Percentiles rank a stretch among this genome's conserved stretches.
phyloP scores from a whole-genome alignment of 2,888 invertebrate species.

The Brachynemurus nebulosus region DNA sequence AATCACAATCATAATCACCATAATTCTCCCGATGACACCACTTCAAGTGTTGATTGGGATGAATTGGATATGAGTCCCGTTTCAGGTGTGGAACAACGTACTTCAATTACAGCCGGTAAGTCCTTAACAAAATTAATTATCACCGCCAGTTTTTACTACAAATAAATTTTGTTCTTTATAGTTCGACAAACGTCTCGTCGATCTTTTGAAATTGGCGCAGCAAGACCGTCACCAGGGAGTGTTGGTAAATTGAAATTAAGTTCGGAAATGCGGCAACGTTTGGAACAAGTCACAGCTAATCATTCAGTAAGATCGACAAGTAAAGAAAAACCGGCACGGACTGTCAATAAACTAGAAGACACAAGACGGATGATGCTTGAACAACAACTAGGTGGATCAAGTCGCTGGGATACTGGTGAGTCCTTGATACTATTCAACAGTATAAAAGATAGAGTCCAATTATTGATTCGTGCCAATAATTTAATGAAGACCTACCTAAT shows the following conservation, averaged over 20 bases:
- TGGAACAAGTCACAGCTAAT: constrained; percentile 79
- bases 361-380: constrained; percentile 74
- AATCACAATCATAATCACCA: neutral
- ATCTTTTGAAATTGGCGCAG: constrained; percentile 69
- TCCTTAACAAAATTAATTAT: neutral
- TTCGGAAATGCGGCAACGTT: constrained; percentile 79
- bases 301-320: constrained; percentile 72
- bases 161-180: neutral
- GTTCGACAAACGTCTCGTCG: constrained; percentile 23
- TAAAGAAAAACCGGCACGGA: constrained; percentile 53
- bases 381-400: constrained; percentile 61
- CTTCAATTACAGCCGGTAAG: constrained; percentile 3
- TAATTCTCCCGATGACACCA: constrained; percentile 1
- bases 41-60: constrained; percentile 9
- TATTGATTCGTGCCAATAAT: too few species aligned
- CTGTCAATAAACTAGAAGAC: constrained; percentile 70
- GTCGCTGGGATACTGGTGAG: constrained; percentile 44
- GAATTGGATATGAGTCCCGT: constrained; percentile 8
- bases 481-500: too few species aligned
- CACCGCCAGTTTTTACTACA: neutral
- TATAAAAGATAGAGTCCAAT: too few species aligned
- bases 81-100: neutral
- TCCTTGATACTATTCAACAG: too few species aligned
- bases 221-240: constrained; percentile 71
- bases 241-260: constrained; percentile 83